Evolutionary conservation across 30 jellyfish, hydroid and myxozoan genomes (phyloP).

Genomic region (Catostylus mosaicus): DNA sequence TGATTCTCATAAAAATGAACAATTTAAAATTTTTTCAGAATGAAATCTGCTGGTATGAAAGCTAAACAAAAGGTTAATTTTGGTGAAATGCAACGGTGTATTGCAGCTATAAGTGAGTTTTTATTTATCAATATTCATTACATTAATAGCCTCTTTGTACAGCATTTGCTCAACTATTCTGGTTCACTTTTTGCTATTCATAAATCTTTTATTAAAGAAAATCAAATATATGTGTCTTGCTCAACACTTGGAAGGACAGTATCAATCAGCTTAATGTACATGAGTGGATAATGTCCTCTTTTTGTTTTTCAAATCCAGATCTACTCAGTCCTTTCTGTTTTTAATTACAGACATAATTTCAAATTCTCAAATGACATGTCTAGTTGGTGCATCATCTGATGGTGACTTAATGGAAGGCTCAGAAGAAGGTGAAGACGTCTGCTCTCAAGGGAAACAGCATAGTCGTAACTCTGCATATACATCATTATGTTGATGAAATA

Average conservation of each 20-base stretch:
- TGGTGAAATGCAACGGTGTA: constrained; percentile 64
- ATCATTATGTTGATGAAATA: not conserved
- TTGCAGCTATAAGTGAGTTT: constrained; percentile 43
- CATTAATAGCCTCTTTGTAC: no score
- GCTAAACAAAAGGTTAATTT: constrained; percentile 25
- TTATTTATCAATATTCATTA: not conserved
- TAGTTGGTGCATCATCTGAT: constrained; percentile 29
- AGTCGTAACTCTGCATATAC: not conserved
- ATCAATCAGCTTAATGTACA: no score
- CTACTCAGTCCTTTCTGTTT: not conserved
- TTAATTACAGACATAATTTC: constrained; percentile 27
- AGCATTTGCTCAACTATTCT: no score
- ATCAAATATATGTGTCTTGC: no score
- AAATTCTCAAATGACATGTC: constrained; percentile 13
- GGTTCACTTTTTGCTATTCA: not conserved
- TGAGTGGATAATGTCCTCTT: no score
- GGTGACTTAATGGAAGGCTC: constrained; percentile 67
- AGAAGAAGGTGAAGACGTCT: constrained; percentile 78
- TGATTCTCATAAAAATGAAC: no score
- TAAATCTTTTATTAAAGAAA: no score
- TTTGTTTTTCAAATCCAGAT: no score
- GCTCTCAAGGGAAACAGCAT: constrained; percentile 84
- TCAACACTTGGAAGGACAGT: no score
- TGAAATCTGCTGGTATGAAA: constrained; percentile 33
- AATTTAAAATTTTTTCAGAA: constrained; percentile 33